Percentiles rank a stretch among this genome's conserved stretches.
phyloP scores from a whole-genome alignment of 2,888 invertebrate species.

The Nesidiocoris tenuis region DNA sequence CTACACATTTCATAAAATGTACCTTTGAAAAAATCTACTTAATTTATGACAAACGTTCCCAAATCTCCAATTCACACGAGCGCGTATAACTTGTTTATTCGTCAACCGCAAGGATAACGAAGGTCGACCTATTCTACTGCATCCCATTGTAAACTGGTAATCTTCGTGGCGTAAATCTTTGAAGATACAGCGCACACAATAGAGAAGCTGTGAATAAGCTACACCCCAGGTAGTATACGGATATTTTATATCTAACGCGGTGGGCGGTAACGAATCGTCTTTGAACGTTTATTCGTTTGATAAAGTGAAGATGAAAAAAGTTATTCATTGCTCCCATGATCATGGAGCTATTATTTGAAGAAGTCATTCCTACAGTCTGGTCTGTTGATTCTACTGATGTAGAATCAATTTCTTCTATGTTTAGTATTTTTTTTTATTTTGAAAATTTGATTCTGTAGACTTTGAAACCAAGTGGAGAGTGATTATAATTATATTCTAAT shows the following conservation, averaged over 20 bases:
- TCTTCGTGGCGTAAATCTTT: slow-evolving; percentile 28
- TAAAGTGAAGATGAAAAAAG: not conserved
- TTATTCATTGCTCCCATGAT: not conserved
- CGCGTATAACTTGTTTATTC: slow-evolving; percentile 29
- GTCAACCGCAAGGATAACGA: not conserved
- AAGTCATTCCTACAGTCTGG: not conserved
- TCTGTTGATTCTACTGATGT: not conserved
- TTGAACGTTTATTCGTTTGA: not conserved
- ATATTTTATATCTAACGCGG: not conserved
- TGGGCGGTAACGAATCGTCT: not conserved
- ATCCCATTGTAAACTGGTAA: slow-evolving; percentile 23
- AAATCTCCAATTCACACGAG: slow-evolving; percentile 16
- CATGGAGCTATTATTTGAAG: not conserved
- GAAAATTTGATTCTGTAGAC: no score
- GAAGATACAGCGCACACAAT: slow-evolving; percentile 5
- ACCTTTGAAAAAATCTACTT: slow-evolving; percentile 23
- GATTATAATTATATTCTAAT: no score
- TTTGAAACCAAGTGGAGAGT: no score
- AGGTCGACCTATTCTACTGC: not conserved
- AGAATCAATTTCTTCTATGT: no score
- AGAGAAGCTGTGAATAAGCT: slow-evolving; percentile 2
- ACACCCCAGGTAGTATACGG: not conserved
- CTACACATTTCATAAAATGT: not conserved
- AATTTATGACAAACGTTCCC: slow-evolving; percentile 33
- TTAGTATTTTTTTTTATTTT: no score